These are phyloP conservation scores for Archivesica marissinica DNA, from an alignment of 1,140 invertebrate species.

Conservation along the genomic window DNA sequence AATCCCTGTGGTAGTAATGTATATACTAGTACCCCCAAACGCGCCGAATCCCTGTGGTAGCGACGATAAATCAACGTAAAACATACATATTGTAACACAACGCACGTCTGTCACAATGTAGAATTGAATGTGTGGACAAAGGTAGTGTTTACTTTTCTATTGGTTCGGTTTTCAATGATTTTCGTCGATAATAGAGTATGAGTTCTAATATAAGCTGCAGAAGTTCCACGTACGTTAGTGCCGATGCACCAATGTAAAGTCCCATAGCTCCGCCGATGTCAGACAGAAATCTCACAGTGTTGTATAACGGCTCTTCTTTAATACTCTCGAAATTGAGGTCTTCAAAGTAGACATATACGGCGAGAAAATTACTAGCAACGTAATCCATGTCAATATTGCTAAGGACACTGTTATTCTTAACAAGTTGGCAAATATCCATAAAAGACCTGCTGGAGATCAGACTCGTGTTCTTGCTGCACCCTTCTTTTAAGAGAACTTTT, in stretches of 20 bases:
- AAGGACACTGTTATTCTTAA: neutral
- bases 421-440: neutral
- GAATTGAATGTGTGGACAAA: too few relatives aligned
- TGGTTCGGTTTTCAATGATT: too few relatives aligned
- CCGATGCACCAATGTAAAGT: constrained; percentile 18
- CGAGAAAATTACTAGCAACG: neutral
- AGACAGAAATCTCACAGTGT: constrained; percentile 6
- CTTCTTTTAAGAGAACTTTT: constrained; percentile 1
- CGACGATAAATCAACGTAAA: too few relatives aligned
- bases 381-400: neutral
- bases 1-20: too few relatives aligned
- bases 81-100: too few relatives aligned
- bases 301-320: constrained; percentile 22
- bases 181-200: neutral
- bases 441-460: neutral
- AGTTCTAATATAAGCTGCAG: constrained; percentile 8
- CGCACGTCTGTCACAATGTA: too few relatives aligned
- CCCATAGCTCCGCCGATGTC: constrained; percentile 43
- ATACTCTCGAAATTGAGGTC: constrained; percentile 8
- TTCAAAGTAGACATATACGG: constrained; percentile 31
- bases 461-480: neutral
- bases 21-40: too few relatives aligned
- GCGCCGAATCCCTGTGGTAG: too few relatives aligned
- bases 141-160: too few relatives aligned
- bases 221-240: constrained; percentile 16